Base-by-base conservation (phyloP, 30 jellyfish, hydroid and myxozoan genomes). In the Hydractinia symbiolongicarpus region DNA sequence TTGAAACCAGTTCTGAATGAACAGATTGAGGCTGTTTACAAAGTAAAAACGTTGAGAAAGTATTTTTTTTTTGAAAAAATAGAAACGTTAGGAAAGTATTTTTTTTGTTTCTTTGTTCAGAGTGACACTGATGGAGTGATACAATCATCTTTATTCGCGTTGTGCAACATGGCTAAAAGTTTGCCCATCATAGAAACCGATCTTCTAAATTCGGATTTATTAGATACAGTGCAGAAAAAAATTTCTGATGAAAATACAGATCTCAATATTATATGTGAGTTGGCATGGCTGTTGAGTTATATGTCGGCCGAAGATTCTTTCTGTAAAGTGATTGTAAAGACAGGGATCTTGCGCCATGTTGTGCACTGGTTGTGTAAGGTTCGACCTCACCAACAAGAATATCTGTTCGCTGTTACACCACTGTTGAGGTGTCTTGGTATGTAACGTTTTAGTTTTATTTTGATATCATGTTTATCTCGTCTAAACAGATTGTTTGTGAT, bases 111-210 rank as follows among this genome's bases (percentile, higher is more conserved):
- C 8, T 6, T 4, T 64, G 19, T 64, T 6, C 74, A 64, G 74
- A 44, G 40, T 2, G 74, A 7, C 19, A 64, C 74, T 13, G 52
- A 7, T 64, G 74, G 74, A 44, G 74, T 64, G 9, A 51, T 86
- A 9, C 96, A 91, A 61, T 69, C 98, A 62, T 88, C 94, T 7
- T 68, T 87, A 5, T 91, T 81, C 70, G 89, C 94, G 8, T 71
- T 87, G 30, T 76, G 89, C 70, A 83, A 86, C 73, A 53, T 91
- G 67, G 68, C 88, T 50, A 87, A 86, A 56, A 79, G 88, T 6
- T 54, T 60, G 19, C 95, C 82, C 50, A 81, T 82, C 5, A 66
- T 83, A 17, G 55, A 53, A 15, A 14, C 69, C 11, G 95, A 79
- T 19, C 79, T 91, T 50, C 11, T 86, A 9, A 71, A 86, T 2